Base-by-base conservation (phyloP, 2,797 vertebrate species). In the Emydoidea blandingii region DNA sequence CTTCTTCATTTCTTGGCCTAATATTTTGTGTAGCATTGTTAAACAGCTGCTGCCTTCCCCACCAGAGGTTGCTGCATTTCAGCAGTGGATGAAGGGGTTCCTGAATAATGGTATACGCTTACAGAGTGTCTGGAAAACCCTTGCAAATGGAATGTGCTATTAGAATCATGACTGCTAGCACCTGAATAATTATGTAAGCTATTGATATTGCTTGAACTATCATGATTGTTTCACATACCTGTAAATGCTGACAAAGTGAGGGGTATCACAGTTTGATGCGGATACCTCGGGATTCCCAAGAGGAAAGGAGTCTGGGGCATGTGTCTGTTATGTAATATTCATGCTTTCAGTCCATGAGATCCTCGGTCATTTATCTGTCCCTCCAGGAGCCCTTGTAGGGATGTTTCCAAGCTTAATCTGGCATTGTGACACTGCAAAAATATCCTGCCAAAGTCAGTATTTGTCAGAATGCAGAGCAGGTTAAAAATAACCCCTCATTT, bases 401-500 rank as follows among this genome's bases (percentile, higher is more conserved):
- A 50, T 50, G 54, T 3, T 84, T 68, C 90, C 72, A 78, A 47
- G 88, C 31, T 86, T 49, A 87, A 65, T 74, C 78, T 84, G 94
- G 57, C n/a, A 0, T 0, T 37, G 79, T 54, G 79, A 82, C 65
- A 44, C 1, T 4, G 49, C 79, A 80, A 41, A 93, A n/a, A 47
- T 5, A 85, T 72, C 19, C 81, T 94, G 86, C 92, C 86, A 92
- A 87, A 88, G 62, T 4, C 78, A 80, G 25, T 0, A 0, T 34
- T 62, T 95, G 89, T 59, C 83, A 78, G 85, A 91, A 72, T 1
- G 0, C 0, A 62, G 37, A 91, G 16, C 0, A 27, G 19, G 12
- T 90, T 93, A 86, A 95, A 94, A 94, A 94, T 84, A 94, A 44
- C 53, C 78, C 83, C 52, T 74, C 12, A 19, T 56, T 87, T 4